These are phyloP conservation scores for Drosophila busckii DNA, from an alignment of 1,140 invertebrate species.

Conservation along the genomic window DNA sequence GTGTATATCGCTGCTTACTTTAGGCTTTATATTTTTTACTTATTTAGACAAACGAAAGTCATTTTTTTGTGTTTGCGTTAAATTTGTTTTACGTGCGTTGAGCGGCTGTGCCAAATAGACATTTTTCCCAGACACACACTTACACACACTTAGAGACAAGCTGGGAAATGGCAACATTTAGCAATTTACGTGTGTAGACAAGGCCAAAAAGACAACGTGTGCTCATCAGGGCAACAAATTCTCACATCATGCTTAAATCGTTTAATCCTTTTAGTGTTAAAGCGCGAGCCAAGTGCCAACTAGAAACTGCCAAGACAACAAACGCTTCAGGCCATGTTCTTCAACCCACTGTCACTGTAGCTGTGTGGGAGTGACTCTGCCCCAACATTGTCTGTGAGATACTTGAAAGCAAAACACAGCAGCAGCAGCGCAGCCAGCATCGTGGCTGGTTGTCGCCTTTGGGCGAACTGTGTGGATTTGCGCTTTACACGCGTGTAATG, in stretches of 20 bases:
- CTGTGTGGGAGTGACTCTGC: slow-evolving; percentile 1
- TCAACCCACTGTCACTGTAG: neutral
- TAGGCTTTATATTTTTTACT: too few species aligned
- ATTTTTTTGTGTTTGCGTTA: slow-evolving; percentile 38
- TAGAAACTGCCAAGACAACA: slow-evolving; percentile 47
- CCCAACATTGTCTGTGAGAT: slow-evolving; percentile 48
- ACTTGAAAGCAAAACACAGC: slow-evolving; percentile 55
- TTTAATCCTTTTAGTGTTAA: slow-evolving; percentile 74
- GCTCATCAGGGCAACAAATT: slow-evolving; percentile 55
- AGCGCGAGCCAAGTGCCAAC: slow-evolving; percentile 62
- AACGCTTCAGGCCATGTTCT: slow-evolving; percentile 9
- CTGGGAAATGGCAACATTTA: too few species aligned
- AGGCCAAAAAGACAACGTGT: slow-evolving; percentile 23
- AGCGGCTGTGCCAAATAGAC: neutral
- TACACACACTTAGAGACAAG: too few species aligned
- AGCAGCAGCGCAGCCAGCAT: neutral
- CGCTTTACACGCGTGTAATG: slow-evolving; percentile 75
- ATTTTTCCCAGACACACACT: slow-evolving; percentile 3
- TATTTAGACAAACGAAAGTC: too few species aligned
- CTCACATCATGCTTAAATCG: slow-evolving; percentile 70
- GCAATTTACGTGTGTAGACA: slow-evolving; percentile 41
- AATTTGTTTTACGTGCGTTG: slow-evolving; percentile 68
- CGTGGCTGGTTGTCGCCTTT: neutral
- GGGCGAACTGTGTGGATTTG: slow-evolving; percentile 55
- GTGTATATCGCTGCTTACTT: slow-evolving; percentile 35